A percentile compares a stretch with the other conserved stretches of the same genome.
phyloP scores from a whole-genome alignment of 2,888 invertebrate genomes.

The Poecilobothrus nobilitatus region DNA sequence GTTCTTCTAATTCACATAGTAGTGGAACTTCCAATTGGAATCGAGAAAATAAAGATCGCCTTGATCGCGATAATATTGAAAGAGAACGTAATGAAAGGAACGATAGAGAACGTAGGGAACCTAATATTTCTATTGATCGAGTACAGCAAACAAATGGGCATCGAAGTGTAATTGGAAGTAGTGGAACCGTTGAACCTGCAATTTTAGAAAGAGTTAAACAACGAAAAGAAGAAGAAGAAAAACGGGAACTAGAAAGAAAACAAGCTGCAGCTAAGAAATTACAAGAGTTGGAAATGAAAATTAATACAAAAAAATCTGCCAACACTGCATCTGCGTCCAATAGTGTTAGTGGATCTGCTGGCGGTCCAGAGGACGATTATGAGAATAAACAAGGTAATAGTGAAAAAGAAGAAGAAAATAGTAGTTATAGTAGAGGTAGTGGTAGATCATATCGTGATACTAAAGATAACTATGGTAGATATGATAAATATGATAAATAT shows the following conservation, averaged over 20 bases:
- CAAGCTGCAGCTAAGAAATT: conserved; percentile 55
- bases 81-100: conserved; percentile 26
- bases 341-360: conserved; percentile 19
- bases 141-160: conserved; percentile 38
- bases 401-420: conserved; percentile 12
- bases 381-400: not conserved
- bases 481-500: conserved; percentile 24
- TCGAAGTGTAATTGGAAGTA: conserved; percentile 24
- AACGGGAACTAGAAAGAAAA: conserved; percentile 59
- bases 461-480: conserved; percentile 25
- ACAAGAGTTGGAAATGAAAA: conserved; percentile 59
- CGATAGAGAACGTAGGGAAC: conserved; percentile 33
- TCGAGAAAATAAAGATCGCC: conserved; percentile 24
- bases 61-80: conserved; percentile 24
- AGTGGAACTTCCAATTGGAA: not conserved
- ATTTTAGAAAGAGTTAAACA: conserved; percentile 77
- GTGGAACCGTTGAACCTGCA: conserved; percentile 57
- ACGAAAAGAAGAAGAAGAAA: conserved; percentile 82
- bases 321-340: conserved; percentile 22
- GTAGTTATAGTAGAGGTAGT: conserved; percentile 15
- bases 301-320: conserved; percentile 49
- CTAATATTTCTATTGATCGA: conserved; percentile 30
- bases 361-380: conserved; percentile 9
- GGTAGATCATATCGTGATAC: conserved; percentile 19
- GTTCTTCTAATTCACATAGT: conserved; percentile 17